A percentile compares a stretch with the other conserved stretches of the same genome.
Evolutionary conservation across 2,888 invertebrate species (phyloP).

Genomic region (Nowickia ferox): DNA sequence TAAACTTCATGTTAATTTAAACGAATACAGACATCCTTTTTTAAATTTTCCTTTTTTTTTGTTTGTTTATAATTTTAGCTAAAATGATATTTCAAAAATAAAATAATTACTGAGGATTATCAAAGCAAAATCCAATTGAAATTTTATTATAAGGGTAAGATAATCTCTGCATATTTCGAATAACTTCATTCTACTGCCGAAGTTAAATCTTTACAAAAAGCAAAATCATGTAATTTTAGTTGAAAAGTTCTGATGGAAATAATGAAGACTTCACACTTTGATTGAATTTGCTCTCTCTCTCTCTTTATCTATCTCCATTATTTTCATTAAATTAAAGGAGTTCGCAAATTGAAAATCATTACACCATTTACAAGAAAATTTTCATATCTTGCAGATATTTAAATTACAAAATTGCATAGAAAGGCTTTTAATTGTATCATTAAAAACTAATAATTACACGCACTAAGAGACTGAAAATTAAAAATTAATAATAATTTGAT

Average conservation of each 20-base stretch:
- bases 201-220: slow-evolving; percentile 1
- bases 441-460: too few relatives aligned
- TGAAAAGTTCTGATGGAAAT: slow-evolving; percentile 12
- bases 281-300: slow-evolving; percentile 23
- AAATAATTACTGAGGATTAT: slow-evolving; percentile 67
- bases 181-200: slow-evolving; percentile 12
- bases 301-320: slow-evolving; percentile 35
- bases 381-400: not conserved
- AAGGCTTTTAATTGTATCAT: too few relatives aligned
- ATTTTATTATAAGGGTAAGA: slow-evolving; percentile 5
- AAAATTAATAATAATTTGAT: not conserved
- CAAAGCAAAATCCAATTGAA: slow-evolving; percentile 17
- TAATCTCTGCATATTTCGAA: slow-evolving; percentile 35
- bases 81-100: slow-evolving; percentile 66
- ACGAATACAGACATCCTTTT: slow-evolving; percentile 42
- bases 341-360: not conserved
- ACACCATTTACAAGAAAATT: slow-evolving; percentile 12
- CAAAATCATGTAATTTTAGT: slow-evolving; percentile 24
- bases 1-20: slow-evolving; percentile 34
- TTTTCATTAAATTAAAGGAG: not conserved
- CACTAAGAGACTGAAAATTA: too few relatives aligned
- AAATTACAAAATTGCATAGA: too few relatives aligned
- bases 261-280: slow-evolving; percentile 36
- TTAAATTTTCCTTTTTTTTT: slow-evolving; percentile 11
- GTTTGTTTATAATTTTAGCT: slow-evolving; percentile 65